phyloP scores from a whole-genome alignment of 1,140 invertebrate genomes.

The Drosophila nannoptera region DNA sequence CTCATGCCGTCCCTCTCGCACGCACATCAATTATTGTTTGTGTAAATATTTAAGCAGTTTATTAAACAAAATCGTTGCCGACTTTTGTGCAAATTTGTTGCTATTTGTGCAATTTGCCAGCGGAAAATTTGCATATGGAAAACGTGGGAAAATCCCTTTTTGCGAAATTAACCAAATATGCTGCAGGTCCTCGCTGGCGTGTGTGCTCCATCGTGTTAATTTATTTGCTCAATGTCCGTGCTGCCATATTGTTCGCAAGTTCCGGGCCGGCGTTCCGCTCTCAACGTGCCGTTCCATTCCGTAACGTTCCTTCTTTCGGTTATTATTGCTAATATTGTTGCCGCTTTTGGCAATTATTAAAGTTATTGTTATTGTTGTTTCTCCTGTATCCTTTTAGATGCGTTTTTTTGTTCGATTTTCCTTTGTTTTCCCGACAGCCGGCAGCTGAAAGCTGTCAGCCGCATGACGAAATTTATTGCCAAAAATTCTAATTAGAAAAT shows the following conservation, averaged over 20 bases:
- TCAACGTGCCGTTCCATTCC: not conserved
- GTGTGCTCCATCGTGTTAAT: conserved; percentile 51
- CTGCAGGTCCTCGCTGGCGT: conserved; percentile 49
- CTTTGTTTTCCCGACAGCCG: conserved; percentile 10
- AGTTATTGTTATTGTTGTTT: conserved; percentile 32
- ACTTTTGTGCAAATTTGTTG: conserved; percentile 25
- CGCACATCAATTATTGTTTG: conserved; percentile 12
- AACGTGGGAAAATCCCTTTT: conserved; percentile 22
- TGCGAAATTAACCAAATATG: conserved; percentile 70
- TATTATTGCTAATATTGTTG: conserved; percentile 25
- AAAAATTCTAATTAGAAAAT: conserved; percentile 71
- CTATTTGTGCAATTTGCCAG: conserved; percentile 13
- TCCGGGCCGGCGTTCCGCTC: not conserved
- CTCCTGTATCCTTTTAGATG: not conserved
- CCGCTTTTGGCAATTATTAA: conserved; percentile 6
- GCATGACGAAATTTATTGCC: conserved; percentile 53
- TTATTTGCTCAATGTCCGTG: conserved; percentile 61
- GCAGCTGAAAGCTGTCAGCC: conserved; percentile 48
- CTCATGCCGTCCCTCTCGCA: not conserved
- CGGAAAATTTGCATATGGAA: conserved; percentile 51
- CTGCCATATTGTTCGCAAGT: conserved; percentile 31
- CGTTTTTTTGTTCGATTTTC: conserved; percentile 9
- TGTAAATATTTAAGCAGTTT: conserved; percentile 67
- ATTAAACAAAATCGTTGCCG: conserved; percentile 56
- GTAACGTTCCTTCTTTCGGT: conserved; percentile 15